phyloP scores from a whole-genome alignment of 2,113 vertebrate genomes.

The Ictidomys tridecemlineatus region DNA sequence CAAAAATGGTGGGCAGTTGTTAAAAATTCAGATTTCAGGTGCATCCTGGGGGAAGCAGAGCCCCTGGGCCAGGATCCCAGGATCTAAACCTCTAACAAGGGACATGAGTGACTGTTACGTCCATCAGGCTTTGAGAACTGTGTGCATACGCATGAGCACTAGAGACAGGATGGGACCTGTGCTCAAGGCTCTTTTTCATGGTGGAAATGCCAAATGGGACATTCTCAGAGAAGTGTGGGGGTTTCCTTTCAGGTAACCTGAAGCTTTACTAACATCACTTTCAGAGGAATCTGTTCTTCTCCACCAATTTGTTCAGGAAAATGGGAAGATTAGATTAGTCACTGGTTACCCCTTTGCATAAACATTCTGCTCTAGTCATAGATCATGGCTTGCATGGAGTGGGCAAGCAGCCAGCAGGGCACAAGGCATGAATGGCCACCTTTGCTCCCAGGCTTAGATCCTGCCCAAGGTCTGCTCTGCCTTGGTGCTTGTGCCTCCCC shows the following conservation, averaged over 20 bases:
- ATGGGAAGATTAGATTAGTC: accelerated
- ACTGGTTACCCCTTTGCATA: accelerated
- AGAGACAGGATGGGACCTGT: accelerated
- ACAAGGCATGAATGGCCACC: not conserved
- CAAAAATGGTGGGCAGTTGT: accelerated
- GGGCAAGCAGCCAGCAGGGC: not conserved
- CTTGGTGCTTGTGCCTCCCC: not conserved
- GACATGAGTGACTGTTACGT: accelerated
- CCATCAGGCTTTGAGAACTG: not conserved
- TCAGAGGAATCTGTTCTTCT: not conserved
- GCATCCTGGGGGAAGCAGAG: not conserved
- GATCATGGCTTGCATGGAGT: not conserved
- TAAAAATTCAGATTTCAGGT: not conserved
- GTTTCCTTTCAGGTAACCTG: too few species aligned
- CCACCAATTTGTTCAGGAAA: not conserved
- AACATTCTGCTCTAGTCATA: not conserved
- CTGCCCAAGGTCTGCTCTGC: not conserved
- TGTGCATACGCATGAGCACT: not conserved
- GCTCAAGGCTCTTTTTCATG: not conserved
- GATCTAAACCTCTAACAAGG: not conserved
- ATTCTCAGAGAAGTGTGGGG: not conserved
- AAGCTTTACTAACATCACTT: not conserved
- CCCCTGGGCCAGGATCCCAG: too few species aligned
- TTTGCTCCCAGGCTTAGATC: accelerated
- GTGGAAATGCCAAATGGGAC: not conserved